Percentiles rank a stretch among this genome's conserved stretches.
phyloP scores from a whole-genome alignment of 2,797 vertebrate genomes.

The Ctenopoma kingsleyae region DNA sequence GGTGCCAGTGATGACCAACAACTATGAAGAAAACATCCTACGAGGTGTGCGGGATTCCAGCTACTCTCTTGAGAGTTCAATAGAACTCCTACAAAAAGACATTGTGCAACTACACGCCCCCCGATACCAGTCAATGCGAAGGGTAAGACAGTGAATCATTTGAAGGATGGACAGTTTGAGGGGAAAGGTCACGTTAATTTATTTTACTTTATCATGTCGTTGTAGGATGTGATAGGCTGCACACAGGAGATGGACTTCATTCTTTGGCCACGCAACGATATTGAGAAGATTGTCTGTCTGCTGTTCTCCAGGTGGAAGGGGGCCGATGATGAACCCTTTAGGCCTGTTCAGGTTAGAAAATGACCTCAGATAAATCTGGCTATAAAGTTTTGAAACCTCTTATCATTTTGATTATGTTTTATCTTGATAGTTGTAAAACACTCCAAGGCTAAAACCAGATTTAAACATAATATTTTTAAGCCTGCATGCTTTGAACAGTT shows the following conservation, averaged over 20 bases:
- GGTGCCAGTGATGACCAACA: slow-evolving; percentile 99
- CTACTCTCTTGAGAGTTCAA: slow-evolving; percentile 98
- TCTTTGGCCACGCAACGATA: slow-evolving; percentile 99
- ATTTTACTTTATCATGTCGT: not conserved
- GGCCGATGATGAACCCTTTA: slow-evolving; percentile 96
- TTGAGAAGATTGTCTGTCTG: slow-evolving; percentile 99
- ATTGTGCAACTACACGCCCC: slow-evolving; percentile 98
- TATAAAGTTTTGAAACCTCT: not conserved
- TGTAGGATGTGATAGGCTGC: slow-evolving; percentile 93
- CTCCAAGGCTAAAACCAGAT: not conserved
- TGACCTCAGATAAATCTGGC: not conserved
- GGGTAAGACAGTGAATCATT: slow-evolving; percentile 83
- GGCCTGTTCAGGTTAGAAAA: slow-evolving; percentile 96
- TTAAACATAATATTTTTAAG: not conserved
- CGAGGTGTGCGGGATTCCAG: slow-evolving; percentile 97
- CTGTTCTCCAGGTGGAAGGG: slow-evolving; percentile 99
- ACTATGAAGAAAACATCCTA: slow-evolving; percentile 99
- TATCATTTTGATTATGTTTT: not conserved
- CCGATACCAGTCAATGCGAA: slow-evolving; percentile 99
- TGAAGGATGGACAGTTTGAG: not conserved
- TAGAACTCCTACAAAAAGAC: slow-evolving; percentile 99
- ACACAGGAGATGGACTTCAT: slow-evolving; percentile 99
- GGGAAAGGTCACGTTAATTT: not conserved
- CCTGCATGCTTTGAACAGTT: too few relatives aligned
- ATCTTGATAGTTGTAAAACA: not conserved